Evolutionary conservation across 2,797 vertebrate genomes (phyloP), one percentile per base, ranked within the genome.

Genomic region (Microchirus variegatus): DNA sequence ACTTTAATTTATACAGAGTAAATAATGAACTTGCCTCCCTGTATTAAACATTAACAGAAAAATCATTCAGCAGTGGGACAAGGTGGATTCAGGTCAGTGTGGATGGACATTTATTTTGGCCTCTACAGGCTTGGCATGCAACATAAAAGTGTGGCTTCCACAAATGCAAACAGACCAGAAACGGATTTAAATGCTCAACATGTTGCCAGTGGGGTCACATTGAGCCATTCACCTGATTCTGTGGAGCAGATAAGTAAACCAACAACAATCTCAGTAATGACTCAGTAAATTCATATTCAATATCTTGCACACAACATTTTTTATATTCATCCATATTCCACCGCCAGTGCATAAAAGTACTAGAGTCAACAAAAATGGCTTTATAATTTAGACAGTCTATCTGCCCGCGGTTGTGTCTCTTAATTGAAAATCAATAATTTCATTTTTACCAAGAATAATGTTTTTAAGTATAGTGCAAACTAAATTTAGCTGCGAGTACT

Each of bases 1-100:
- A 88, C 77, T 81, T 84, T 84, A 88, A 91, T 89, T 88, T 89
- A 89, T 80, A 77, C 84, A 64, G 78, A 79, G 90, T 88, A 90
- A 90, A 91, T 89, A 87, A 90, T 90, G 85, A 85, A 89, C 52
- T 80, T 58, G 26, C 68, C 61, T 58, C 51, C 72, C 59, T 82
- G 78, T 86, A 82, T 86, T 76, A 86, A 85, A 83, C 85, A 79
- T 80, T 71, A 60, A 84, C 52, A 77, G 69, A 59, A 50, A 77
- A 78, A 81, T 84, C 67, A 2, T 63, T 85, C 9, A 42, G 73
- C 36, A 14, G 15, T 11, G 22, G 46, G 48, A 49, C 17, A 3
- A 26, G 47, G 38, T 53, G 16, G 43, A 13, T 53, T 49, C 31
- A 58, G 63, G 66, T 64, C 58, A 60, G 60, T 35, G 10, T 52